These are phyloP conservation scores for Heptranchias perlo DNA, from an alignment of 2,113 vertebrate genomes.

Conservation along the genomic window DNA sequence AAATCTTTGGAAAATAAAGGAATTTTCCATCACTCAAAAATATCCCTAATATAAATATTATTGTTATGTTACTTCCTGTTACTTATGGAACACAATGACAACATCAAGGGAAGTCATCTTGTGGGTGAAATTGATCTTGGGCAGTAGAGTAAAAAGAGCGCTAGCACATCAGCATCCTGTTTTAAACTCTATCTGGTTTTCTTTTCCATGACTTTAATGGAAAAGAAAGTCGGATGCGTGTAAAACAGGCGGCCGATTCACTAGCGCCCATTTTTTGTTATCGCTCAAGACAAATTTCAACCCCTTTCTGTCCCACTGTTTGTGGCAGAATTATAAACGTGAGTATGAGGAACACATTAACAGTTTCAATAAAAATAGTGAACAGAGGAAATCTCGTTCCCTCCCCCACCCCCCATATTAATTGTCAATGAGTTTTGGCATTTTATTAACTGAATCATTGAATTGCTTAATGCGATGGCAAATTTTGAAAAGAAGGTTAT, in stretches of 20 bases:
- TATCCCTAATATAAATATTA: not conserved
- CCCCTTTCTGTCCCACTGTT: not conserved
- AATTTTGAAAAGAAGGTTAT: not conserved
- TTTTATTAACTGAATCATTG: not conserved
- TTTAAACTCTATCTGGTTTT: too few relatives aligned
- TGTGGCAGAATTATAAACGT: not conserved
- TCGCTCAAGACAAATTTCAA: not conserved
- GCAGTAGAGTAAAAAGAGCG: not conserved
- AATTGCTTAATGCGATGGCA: not conserved
- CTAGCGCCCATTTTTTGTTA: not conserved
- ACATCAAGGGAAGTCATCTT: not conserved
- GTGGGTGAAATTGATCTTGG: not conserved
- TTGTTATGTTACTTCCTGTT: not conserved
- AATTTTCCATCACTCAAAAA: not conserved
- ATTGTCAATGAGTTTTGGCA: not conserved
- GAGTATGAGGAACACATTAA: not conserved
- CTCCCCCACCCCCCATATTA: too few relatives aligned
- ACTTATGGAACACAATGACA: not conserved
- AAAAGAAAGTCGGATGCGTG: not conserved
- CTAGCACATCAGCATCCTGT: not conserved
- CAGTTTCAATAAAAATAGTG: not conserved
- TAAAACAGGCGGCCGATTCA: not conserved
- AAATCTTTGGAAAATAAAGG: not conserved
- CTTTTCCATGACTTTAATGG: not conserved
- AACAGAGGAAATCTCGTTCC: not conserved